phyloP scores from a whole-genome alignment of 2,888 invertebrate species.

The Scelioninae gen. 1 region DNA sequence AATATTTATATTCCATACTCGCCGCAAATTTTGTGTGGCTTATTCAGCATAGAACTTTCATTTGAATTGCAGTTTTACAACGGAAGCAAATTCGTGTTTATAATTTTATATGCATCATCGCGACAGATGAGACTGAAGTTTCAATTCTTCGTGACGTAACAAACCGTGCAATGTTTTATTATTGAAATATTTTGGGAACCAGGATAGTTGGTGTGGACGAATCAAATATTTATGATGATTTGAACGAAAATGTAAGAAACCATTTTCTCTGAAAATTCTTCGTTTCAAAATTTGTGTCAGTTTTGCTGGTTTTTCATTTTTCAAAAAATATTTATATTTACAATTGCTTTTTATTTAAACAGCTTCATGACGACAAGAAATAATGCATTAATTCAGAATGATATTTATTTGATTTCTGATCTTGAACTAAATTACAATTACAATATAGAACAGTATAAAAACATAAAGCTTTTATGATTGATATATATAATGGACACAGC shows the following conservation, averaged over 20 bases:
- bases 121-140: conserved; percentile 18
- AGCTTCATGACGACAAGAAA: too few relatives aligned
- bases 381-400: too few relatives aligned
- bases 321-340: too few relatives aligned
- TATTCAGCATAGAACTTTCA: conserved; percentile 53
- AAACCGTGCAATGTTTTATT: conserved; percentile 16
- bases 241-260: not conserved
- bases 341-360: too few relatives aligned
- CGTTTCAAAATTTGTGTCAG: too few relatives aligned
- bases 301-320: too few relatives aligned
- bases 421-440: not conserved
- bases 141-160: conserved; percentile 16
- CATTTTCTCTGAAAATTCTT: too few relatives aligned
- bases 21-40: conserved; percentile 54
- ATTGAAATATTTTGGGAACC: not conserved
- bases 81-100: conserved; percentile 31
- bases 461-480: not conserved
- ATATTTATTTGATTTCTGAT: not conserved
- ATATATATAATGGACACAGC: not conserved
- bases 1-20: conserved; percentile 66
- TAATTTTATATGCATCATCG: conserved; percentile 43
- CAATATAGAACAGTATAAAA: not conserved
- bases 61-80: conserved; percentile 54
- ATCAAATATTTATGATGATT: not conserved
- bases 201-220: not conserved